Evolutionary conservation across 2,113 vertebrate species (phyloP).

Genomic region (Pachyramphus minor): DNA sequence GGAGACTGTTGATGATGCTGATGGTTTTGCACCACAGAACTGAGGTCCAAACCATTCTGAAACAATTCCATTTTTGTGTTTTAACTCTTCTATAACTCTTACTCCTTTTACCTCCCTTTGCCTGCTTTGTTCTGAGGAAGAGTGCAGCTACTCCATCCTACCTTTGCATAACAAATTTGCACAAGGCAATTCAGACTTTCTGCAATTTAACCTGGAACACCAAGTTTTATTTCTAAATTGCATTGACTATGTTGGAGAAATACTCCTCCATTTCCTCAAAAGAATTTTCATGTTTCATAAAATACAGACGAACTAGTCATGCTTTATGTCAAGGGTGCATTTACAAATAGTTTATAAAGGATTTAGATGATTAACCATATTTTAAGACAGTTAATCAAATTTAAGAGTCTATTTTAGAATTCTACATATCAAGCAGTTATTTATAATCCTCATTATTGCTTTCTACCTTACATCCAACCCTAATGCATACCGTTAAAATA

Average conservation of each 20-base stretch:
- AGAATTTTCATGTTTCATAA: conserved; percentile 31
- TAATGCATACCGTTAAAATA: background rate
- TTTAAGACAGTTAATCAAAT: conserved; percentile 47
- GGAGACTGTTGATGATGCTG: background rate
- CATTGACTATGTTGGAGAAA: background rate
- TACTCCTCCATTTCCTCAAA: conserved; percentile 8
- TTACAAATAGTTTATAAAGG: conserved; percentile 52
- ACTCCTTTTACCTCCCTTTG: background rate
- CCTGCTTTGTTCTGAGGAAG: background rate
- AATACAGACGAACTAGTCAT: background rate
- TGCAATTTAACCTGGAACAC: background rate
- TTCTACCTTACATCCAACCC: background rate
- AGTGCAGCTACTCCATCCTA: background rate
- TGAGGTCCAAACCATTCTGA: background rate
- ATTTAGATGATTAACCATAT: conserved; percentile 42
- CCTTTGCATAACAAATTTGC: background rate
- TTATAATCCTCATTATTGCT: conserved; percentile 42
- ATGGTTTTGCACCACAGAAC: background rate
- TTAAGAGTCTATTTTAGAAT: conserved; percentile 42
- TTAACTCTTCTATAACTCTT: background rate
- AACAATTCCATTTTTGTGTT: background rate
- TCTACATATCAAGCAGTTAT: conserved; percentile 22
- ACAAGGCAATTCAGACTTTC: background rate
- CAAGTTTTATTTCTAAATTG: background rate
- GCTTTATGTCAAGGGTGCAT: conserved; percentile 12